Evolutionary conservation across 2,888 invertebrate genomes (phyloP), one percentile per base, ranked within the genome.

Genomic region (Amphiduros pacificus): DNA sequence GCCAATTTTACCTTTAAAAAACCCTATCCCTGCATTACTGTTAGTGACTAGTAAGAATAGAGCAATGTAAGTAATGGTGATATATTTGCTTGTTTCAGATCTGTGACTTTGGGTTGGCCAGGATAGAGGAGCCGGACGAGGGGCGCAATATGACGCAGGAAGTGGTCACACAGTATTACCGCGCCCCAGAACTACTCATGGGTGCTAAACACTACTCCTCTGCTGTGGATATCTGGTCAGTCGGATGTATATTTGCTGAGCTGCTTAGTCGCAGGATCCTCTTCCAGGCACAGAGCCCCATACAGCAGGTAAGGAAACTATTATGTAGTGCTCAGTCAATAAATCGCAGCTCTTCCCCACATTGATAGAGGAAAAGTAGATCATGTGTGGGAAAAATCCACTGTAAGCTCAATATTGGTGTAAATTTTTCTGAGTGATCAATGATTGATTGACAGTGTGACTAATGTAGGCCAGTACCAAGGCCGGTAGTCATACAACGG

Each of bases 161-260:
- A 85, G 99, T 99, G 67, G 99, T 99, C 66, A 99, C 99, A 71
- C 99, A 99, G 86, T 99, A 99, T 86, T 99, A 99, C 85, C 89
- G 99, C 70, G 96, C 98, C 26, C 99, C 99, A 0, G 99, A 99
- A 86, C 94, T 99, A 76, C 87, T 99, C 65, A 98, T 99, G 97
- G 99, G 99, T 31, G 95, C 98, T 31, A 90, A 92, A 75, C 95
- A 97, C 82, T 99, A 99, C 85, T 91, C 93, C 6, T 92, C 92
- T 11, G 94, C 96, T 3, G 94, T 99, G 51, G 99, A 99, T 83
- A 94, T 99, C 59, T 99, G 99, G 99, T 95, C 95, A 49, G 97
- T 99, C 51, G 99, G 99, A 52, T 99, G 99, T 85, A 99, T 99
- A 83, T 98, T 99, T 82, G 98, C 97, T 41, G 99, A 99, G 83